Evolutionary conservation across 2,797 vertebrate genomes (phyloP).

Genomic region (Buphagus erythrorhynchus): DNA sequence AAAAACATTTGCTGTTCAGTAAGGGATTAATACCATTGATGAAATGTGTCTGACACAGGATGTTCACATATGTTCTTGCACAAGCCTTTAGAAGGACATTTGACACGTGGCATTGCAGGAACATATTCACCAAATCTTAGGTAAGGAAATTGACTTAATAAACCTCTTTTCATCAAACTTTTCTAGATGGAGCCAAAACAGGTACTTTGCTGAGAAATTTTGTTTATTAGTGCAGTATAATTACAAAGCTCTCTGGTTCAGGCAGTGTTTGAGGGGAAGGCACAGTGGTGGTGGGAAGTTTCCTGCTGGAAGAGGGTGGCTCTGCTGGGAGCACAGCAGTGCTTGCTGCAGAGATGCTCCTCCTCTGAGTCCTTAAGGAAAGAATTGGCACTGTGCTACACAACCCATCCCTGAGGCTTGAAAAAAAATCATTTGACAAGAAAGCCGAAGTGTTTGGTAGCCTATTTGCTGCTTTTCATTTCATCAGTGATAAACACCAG

Average conservation of each 20-base stretch:
- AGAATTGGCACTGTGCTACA: background rate
- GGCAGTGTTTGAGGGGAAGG: background rate
- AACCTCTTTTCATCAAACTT: background rate
- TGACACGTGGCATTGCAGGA: background rate
- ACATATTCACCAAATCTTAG: background rate
- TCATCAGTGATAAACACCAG: rapidly evolving
- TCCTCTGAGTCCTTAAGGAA: background rate
- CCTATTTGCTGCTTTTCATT: background rate
- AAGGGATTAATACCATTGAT: background rate
- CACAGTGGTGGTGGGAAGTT: rapidly evolving
- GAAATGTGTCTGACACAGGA: background rate
- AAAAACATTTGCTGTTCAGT: background rate
- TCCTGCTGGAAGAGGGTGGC: rapidly evolving
- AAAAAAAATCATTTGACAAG: background rate
- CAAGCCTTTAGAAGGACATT: background rate
- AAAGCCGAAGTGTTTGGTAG: background rate
- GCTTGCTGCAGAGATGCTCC: background rate
- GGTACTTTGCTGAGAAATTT: background rate
- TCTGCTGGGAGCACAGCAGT: rapidly evolving
- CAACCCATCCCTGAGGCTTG: background rate
- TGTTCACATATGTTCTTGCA: background rate
- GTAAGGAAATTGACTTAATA: background rate
- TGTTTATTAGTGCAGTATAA: background rate
- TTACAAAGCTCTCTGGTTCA: background rate
- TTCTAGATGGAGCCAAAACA: background rate